Percentiles rank a stretch among this genome's conserved stretches.
phyloP scores from a whole-genome alignment of 2,888 invertebrate species.

The Sphinx pinastri region DNA sequence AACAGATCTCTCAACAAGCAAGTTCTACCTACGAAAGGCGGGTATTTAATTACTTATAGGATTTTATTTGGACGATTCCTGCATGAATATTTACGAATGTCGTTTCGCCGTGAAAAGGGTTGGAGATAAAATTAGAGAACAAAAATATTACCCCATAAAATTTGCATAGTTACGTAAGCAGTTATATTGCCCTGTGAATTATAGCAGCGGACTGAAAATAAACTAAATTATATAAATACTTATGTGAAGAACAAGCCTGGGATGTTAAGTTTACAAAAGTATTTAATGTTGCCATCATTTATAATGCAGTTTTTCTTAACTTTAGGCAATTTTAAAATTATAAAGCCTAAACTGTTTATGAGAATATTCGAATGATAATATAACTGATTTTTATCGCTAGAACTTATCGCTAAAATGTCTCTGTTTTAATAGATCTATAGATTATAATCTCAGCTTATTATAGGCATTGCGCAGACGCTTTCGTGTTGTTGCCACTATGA shows the following conservation, averaged over 20 bases:
- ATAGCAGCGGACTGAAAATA: constrained; percentile 27
- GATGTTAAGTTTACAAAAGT: neutral
- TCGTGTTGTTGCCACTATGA: too few relatives aligned
- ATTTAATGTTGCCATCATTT: neutral
- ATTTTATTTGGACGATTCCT: constrained; percentile 35
- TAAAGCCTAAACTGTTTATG: too few relatives aligned
- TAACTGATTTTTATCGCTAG: too few relatives aligned
- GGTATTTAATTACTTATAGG: neutral
- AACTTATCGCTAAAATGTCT: too few relatives aligned
- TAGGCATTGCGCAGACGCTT: too few relatives aligned
- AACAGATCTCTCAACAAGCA: neutral
- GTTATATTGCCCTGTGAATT: constrained; percentile 43
- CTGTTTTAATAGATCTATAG: too few relatives aligned
- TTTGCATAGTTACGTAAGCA: constrained; percentile 55
- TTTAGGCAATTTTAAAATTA: too few relatives aligned
- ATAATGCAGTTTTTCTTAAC: too few relatives aligned
- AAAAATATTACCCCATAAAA: constrained; percentile 55
- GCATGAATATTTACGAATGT: constrained; percentile 43
- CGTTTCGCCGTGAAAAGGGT: constrained; percentile 39
- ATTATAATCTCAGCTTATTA: too few relatives aligned
- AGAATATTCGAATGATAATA: too few relatives aligned
- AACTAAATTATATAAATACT: constrained; percentile 9
- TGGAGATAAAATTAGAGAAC: constrained; percentile 48
- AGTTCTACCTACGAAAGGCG: neutral
- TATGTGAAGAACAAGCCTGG: neutral